phyloP scores from a whole-genome alignment of 2,797 vertebrate genomes.

The Schizopygopsis pylzovi region DNA sequence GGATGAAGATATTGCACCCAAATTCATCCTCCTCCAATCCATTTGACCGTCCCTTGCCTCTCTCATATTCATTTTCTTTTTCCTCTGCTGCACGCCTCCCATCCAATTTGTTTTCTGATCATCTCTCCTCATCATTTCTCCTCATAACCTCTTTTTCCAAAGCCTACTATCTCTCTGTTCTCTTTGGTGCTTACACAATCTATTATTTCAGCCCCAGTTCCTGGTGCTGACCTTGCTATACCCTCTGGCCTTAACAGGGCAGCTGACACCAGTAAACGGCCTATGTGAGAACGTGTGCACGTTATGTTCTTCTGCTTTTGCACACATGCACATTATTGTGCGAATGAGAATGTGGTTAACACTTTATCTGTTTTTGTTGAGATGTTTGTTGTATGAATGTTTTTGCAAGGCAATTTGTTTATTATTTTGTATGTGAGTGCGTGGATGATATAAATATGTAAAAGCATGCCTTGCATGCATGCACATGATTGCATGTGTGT shows the following conservation, averaged over 20 bases:
- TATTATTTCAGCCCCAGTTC: conserved; percentile 63
- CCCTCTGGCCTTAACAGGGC: conserved; percentile 31
- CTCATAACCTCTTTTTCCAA: conserved; percentile 32
- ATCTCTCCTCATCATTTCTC: conserved; percentile 20
- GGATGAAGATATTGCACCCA: conserved; percentile 43
- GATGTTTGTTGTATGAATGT: neutral
- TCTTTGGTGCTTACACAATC: conserved; percentile 62
- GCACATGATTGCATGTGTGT: neutral
- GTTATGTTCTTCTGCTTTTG: neutral
- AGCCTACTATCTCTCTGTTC: neutral
- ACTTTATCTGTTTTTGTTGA: neutral
- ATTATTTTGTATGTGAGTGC: neutral
- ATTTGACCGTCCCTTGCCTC: conserved; percentile 5
- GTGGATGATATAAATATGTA: neutral
- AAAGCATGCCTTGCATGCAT: neutral
- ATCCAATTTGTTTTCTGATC: conserved; percentile 28
- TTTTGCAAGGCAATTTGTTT: neutral
- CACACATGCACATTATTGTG: neutral
- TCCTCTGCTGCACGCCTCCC: conserved; percentile 3
- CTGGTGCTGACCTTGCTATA: conserved; percentile 50
- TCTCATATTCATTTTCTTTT: conserved; percentile 25
- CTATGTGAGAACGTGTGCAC: neutral
- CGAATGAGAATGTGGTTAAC: neutral
- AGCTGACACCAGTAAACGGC: conserved; percentile 28
- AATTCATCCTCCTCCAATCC: conserved; percentile 47